Evolutionary conservation across 2,113 vertebrate species (phyloP), one percentile per base, ranked within the genome.

Genomic region (Hemiscyllium ocellatum): DNA sequence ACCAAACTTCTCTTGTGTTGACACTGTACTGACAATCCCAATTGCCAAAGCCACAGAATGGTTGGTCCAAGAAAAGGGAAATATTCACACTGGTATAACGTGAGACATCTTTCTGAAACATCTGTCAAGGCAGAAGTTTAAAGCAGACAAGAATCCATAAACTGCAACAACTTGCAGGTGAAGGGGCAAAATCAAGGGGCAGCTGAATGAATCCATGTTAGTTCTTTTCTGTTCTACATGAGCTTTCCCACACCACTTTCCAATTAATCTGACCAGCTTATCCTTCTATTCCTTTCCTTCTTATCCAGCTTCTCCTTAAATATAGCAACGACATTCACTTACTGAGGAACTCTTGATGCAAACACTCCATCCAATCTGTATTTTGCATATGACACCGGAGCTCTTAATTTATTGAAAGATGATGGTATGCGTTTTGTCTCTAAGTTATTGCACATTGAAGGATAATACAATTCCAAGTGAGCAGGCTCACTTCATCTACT

Each of bases 401-500:
- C 3, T 17, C 37, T 19, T 66, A n/a, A 93, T 20, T 66, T 66
- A 91, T 66, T 68, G 22, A 91, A 91, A 65, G 61, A 68, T 65
- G 13, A 1, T 66, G 10, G 17, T 93, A 66, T 93, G 37, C 19
- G 61, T 61, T 93, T 93, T 17, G 61, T 37, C 19, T 93, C n/a
- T 0, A 93, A 93, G 61, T 66, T 76, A 66, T 19, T n/a, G 4
- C 37, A 66, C 89, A 22, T 68, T 33, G 89, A 37, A 93, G n/a
- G 33, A 12, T 90, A 90, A 29, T 90, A 90, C 86, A 15, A 33
- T 33, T 17, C 26, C 86, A 90, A 90, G 89, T 93, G 89, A 91
- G 52, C 52, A 91, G 56, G 56, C 89, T 65, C 29, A 93, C 19
- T 37, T 91, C 89, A 91, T 91, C 89, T 91, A 91, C 89, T 66